These are phyloP conservation scores for Labeo calbasu DNA, from an alignment of 2,797 vertebrate genomes.

Conservation along the genomic window DNA sequence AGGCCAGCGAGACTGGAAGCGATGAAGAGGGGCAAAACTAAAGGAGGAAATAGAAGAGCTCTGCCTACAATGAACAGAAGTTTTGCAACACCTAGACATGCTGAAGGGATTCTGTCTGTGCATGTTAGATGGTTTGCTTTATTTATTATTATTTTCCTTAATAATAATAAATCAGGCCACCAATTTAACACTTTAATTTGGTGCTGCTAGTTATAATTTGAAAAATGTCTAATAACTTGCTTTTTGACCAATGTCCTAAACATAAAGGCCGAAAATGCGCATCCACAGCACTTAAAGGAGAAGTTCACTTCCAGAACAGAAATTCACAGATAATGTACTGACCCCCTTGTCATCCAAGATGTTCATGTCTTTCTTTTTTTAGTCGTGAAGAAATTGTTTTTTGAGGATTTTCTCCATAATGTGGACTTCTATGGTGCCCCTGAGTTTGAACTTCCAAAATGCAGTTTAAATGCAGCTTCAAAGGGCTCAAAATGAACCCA, in stretches of 20 bases:
- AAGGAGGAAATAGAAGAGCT: constrained; percentile 27
- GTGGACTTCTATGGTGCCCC: too few relatives aligned
- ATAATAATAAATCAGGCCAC: neutral
- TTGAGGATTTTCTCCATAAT: too few relatives aligned
- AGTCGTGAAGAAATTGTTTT: too few relatives aligned
- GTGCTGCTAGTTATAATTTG: neutral
- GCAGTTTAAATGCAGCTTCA: too few relatives aligned
- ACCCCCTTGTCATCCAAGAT: too few relatives aligned
- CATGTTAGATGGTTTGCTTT: neutral
- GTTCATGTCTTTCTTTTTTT: too few relatives aligned
- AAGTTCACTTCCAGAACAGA: too few relatives aligned
- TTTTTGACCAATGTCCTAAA: neutral
- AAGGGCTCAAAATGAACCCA: too few relatives aligned
- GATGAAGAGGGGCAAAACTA: constrained; percentile 36
- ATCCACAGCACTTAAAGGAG: neutral
- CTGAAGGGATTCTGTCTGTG: neutral
- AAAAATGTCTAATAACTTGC: neutral
- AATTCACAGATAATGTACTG: too few relatives aligned
- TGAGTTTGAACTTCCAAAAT: too few relatives aligned
- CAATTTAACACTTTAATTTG: neutral
- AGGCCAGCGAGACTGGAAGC: constrained; percentile 48
- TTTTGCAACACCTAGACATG: neutral
- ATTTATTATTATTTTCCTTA: neutral
- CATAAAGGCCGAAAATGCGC: neutral
- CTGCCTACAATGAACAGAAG: neutral